Percentiles rank a stretch among this genome's conserved stretches.
phyloP scores from a whole-genome alignment of 2,113 vertebrate species.

The Parus major region DNA sequence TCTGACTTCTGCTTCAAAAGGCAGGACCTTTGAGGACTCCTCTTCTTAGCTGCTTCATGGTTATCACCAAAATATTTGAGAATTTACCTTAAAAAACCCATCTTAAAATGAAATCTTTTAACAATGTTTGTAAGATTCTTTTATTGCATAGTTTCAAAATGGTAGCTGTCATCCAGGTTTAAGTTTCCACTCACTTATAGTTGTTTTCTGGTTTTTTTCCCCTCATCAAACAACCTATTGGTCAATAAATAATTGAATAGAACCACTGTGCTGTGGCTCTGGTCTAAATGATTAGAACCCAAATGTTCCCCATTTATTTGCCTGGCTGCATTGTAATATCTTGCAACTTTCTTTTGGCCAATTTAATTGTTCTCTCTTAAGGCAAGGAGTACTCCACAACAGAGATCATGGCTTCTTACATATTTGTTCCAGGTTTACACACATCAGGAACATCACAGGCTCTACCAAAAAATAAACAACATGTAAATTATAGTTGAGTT shows the following conservation, averaged over 20 bases:
- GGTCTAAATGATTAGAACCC: background rate
- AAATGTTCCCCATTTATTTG: background rate
- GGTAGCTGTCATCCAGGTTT: background rate
- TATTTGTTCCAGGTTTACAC: background rate
- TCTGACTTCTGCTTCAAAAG: background rate
- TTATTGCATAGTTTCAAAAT: background rate
- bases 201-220: fast-evolving
- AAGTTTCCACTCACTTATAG: background rate
- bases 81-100: background rate
- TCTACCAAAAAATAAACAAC: background rate
- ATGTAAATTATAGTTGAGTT: background rate
- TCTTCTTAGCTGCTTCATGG: background rate
- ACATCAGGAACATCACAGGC: background rate
- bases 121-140: background rate
- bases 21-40: background rate
- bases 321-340: background rate
- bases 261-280: background rate
- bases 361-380: background rate
- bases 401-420: background rate
- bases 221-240: background rate
- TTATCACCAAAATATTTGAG: background rate
- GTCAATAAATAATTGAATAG: background rate
- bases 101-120: background rate
- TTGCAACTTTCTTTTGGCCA: background rate
- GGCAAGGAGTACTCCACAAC: background rate